Evolutionary conservation across 2,888 invertebrate species (phyloP), one percentile per base, ranked within the genome.

Genomic region (Melinopterus prodromus): DNA sequence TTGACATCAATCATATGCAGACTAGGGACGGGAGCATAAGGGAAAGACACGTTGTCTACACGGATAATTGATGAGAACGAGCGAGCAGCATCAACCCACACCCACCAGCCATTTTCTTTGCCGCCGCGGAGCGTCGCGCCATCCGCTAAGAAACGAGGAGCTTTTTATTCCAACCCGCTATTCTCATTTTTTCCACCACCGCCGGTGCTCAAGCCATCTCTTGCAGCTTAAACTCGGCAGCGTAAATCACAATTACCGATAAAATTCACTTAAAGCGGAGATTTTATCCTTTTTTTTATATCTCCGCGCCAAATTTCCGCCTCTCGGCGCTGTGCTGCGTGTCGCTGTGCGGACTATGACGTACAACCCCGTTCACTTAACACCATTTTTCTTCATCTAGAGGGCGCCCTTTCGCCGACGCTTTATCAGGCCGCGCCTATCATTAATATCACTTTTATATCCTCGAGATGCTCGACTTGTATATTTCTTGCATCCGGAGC

Each of bases 381-480:
- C 81, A 83, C 85, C 89, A 88, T 89, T 89, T 88, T 87, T 89
- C 89, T 89, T 89, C 88, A 89, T 89, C 87, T 88, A 84, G 35
- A 74, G 74, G 74, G 74, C 26, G 36, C 37, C 74, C 74, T 37
- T 74, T 74, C 74, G 36, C 74, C 71, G 74, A 83, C 86, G 86
- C 86, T 88, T 87, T 88, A 88, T 88, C 88, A 88, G 87, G 87
- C 85, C 53, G 26, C 85, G 83, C 86, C 86, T 85, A 89, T 89
- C 89, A 89, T 89, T 89, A 89, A 89, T 89, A 89, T 89, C 89
- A 89, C 89, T 89, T 89, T 89, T 89, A 89, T 89, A 88, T 88
- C 87, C 88, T 88, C 88, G 85, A 88, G 88, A 88, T 88, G 87
- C 88, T 86, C 87, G 87, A 85, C 87, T 88, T 89, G 88, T 88